Evolutionary conservation across 2,797 vertebrate genomes (phyloP), one percentile per base, ranked within the genome.

Genomic region (Microcaecilia unicolor): DNA sequence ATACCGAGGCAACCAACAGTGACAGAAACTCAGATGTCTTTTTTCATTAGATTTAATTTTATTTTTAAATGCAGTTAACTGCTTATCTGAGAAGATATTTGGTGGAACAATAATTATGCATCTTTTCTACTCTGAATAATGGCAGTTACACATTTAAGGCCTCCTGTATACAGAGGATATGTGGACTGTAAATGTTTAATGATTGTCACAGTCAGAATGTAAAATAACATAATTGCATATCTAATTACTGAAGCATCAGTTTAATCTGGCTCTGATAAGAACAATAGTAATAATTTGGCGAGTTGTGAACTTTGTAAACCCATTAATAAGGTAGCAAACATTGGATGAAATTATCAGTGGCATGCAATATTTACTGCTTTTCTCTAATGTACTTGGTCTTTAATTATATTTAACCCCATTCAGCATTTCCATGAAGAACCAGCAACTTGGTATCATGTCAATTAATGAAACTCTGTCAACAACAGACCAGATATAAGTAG

Each of bases 1-100:
- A 65, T 60, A 71, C 55, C 67, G 70, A 78, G 68, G 73, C 76
- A 79, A 79, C 60, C 61, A 73, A 76, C 64, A 77, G 44, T 70
- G 68, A 68, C 72, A 79, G 61, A 62, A 77, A 73, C 73, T 62
- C 58, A 54, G 49, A 67, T 69, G 62, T 72, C 58, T 65, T n/a
- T 65, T 55, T 45, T 55, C 48, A 73, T n/a, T n/a, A n/a, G n/a
- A n/a, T n/a, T n/a, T n/a, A n/a, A n/a, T 74, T 42, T 68, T 46
- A 35, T 34, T 36, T 25, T 18, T 21, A 23, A 4, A 15, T 43
- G 58, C 45, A 62, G 53, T 64, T 70, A 70, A n/a, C n/a, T n/a
- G n/a, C n/a, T n/a, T n/a, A 77, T 66, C 63, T 67, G 65, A 72
- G 57, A 80, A 75, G 59, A 64, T 70, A 46, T 66, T 67, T 61